Conservation (phyloP, 2,113 vertebrate genomes). For the Trematocara nigrifrons region DNA sequence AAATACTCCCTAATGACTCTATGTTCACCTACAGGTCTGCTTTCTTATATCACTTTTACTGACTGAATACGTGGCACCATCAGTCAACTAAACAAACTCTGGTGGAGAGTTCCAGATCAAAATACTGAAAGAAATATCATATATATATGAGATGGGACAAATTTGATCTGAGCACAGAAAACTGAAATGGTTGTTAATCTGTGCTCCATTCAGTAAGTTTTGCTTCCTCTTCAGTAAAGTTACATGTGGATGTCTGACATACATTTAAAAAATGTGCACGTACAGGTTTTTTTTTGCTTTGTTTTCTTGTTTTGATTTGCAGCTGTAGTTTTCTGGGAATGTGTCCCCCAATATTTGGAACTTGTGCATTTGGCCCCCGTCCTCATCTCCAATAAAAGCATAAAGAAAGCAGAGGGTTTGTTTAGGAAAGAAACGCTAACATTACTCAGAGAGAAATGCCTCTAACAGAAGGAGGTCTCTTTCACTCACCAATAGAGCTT, state of each 20-base stretch:
- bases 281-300: neutral
- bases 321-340: neutral
- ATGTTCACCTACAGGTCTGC: neutral
- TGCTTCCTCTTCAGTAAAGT: neutral
- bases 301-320: neutral
- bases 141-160: neutral
- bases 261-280: neutral
- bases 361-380: neutral
- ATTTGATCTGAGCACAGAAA: neutral
- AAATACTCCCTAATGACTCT: neutral
- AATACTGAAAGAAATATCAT: neutral
- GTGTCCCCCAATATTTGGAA: neutral
- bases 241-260: neutral
- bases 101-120: neutral
- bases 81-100: neutral
- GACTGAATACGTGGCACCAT: neutral
- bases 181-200: neutral
- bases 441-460: neutral
- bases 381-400: neutral
- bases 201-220: neutral
- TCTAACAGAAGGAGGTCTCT: neutral
- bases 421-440: neutral
- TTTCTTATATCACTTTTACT: neutral
- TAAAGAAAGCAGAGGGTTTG: neutral
- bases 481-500: neutral